Evolutionary conservation across 2,113 vertebrate genomes (phyloP), one percentile per base, ranked within the genome.

Genomic region (Baryphthengus martii): DNA sequence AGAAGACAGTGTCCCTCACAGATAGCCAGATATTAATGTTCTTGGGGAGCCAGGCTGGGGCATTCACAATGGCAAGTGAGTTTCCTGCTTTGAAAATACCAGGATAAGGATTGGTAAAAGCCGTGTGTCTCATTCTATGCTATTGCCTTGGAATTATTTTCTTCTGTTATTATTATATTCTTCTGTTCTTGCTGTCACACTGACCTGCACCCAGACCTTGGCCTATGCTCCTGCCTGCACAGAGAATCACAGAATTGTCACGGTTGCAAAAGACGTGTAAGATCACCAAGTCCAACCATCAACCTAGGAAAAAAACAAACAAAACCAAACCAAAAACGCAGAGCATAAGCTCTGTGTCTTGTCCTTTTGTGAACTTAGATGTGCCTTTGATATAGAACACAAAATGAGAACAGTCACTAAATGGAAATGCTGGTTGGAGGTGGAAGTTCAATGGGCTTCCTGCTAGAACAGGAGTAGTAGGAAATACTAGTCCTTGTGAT

Each of bases 101-200:
- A 31, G 37, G 33, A 31, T 67, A 44, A 71, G 37, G 45, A 29
- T 12, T 58, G 31, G 33, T 89, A 71, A 81, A 73, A 84, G 72
- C 26, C 18, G 13, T 5, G 0, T 17, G 3, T 71, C 33, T 81
- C 13, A 3, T 74, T 59, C 45, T 55, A 9, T 31, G 1, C n/a
- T 53, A 1, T 39, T 77, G 40, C 45, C 59, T 86, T 90, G 76
- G 40, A 73, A 33, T 79, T 53, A 13, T 31, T 83, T 90, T 68
- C 11, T 58, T 68, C 21, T 13, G n/a, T n/a, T n/a, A n/a, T n/a
- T n/a, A n/a, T n/a, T n/a, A n/a, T n/a, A n/a, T n/a, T n/a, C n/a
- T n/a, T n/a, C n/a, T n/a, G n/a, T n/a, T 70, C 40, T 45, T 70
- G 70, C 70, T 89, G 2, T 63, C 39, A 25, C 17, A 31, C 25